Percentiles rank a stretch among this genome's conserved stretches.
These are phyloP conservation scores for Morbakka virulenta DNA, from an alignment of 30 jellyfish, hydroid and myxozoan species.

Conservation along the genomic window DNA sequence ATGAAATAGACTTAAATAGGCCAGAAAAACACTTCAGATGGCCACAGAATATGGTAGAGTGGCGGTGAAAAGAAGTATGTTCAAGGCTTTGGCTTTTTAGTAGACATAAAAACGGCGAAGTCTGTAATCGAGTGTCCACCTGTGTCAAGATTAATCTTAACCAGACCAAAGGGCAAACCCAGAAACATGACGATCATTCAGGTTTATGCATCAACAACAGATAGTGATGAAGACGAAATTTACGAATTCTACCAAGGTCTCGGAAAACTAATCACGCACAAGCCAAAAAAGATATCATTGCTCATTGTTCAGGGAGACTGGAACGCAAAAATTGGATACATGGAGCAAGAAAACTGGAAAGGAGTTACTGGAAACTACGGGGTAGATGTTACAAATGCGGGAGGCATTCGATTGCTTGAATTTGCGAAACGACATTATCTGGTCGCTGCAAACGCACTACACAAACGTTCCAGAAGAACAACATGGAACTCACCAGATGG, in stretches of 20 bases:
- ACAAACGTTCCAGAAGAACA: background rate
- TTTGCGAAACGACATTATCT: background rate
- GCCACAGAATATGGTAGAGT: background rate
- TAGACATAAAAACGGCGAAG: background rate
- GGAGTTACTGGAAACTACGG: background rate
- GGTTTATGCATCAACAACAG: background rate
- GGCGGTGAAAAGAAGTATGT: background rate
- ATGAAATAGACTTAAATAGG: background rate
- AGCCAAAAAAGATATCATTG: background rate
- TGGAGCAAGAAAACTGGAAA: background rate
- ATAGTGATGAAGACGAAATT: background rate
- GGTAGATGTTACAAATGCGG: background rate
- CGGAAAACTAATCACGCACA: too few relatives aligned
- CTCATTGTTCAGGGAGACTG: background rate
- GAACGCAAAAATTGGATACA: background rate
- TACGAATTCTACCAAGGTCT: background rate
- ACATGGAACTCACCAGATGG: background rate
- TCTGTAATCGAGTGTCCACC: background rate
- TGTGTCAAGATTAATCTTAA: background rate
- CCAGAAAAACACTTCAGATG: background rate
- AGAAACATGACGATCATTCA: background rate
- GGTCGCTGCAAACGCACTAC: background rate
- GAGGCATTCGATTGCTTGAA: background rate
- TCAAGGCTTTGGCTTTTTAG: background rate
- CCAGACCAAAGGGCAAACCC: background rate